A percentile compares a stretch with the other conserved stretches of the same genome.
These are phyloP conservation scores for Amphimedon queenslandica DNA, from an alignment of 37 sponge, comb jelly and placozoan species.

Conservation along the genomic window DNA sequence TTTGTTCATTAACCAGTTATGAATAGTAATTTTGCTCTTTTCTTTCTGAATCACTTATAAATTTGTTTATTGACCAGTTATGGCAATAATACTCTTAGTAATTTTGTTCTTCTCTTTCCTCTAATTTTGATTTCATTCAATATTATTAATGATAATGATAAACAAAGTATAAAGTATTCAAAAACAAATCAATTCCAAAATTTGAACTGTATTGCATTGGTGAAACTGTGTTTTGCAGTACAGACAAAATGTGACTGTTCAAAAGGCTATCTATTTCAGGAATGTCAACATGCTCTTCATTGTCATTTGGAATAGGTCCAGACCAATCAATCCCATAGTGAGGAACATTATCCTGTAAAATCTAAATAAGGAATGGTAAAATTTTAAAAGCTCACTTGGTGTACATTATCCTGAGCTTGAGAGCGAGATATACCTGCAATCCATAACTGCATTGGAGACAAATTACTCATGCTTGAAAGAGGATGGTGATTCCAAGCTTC, in stretches of 20 bases:
- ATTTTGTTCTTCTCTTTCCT: too few species aligned
- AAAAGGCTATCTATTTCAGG: too few species aligned
- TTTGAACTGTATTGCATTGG: neutral
- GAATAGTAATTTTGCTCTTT: too few species aligned
- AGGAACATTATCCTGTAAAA: neutral
- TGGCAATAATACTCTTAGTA: too few species aligned
- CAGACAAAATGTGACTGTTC: too few species aligned
- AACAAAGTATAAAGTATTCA: neutral
- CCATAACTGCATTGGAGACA: conserved; percentile 43
- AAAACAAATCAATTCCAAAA: neutral
- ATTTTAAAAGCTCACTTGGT: too few species aligned
- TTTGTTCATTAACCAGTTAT: too few species aligned
- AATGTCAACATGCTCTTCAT: neutral
- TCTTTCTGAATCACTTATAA: too few species aligned
- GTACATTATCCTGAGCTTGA: neutral
- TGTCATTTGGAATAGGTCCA: conserved; percentile 6
- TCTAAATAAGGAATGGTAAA: neutral
- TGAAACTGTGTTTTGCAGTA: neutral
- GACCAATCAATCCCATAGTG: conserved; percentile 21
- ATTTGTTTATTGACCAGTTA: too few species aligned
- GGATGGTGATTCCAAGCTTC: conserved; percentile 36
- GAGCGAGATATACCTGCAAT: conserved; percentile 1
- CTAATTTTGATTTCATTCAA: too few species aligned
- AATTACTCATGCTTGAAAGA: conserved; percentile 10
- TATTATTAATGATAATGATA: neutral